These are phyloP conservation scores for Sigmodon hispidus DNA, from an alignment of 2,113 vertebrate species.

Conservation along the genomic window DNA sequence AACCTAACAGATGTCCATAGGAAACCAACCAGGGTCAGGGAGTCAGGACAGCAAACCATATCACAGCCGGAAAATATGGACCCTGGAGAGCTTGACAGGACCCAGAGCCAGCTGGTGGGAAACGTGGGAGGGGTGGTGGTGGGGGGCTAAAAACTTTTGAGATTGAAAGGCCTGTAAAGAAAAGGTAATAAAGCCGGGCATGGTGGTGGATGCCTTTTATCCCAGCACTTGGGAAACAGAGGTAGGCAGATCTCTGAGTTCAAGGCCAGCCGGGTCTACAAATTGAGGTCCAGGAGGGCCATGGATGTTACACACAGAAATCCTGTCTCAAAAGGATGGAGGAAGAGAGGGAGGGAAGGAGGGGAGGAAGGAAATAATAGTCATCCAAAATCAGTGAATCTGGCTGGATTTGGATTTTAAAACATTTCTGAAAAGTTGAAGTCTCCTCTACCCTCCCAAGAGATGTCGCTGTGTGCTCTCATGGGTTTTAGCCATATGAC, in stretches of 20 bases:
- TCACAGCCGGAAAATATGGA: neutral
- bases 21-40: neutral
- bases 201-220: neutral
- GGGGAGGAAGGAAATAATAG: too few relatives aligned
- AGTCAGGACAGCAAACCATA: neutral
- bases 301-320: too few relatives aligned
- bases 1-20: neutral
- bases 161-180: slow-evolving; percentile 4
- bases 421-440: neutral
- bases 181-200: neutral
- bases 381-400: neutral
- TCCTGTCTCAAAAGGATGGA: neutral
- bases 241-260: neutral
- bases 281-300: too few relatives aligned
- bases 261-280: neutral
- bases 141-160: neutral
- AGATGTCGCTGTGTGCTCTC: too few relatives aligned
- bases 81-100: neutral
- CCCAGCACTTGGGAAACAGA: neutral
- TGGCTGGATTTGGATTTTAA: neutral
- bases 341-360: too few relatives aligned
- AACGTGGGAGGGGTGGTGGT: neutral
- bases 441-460: neutral
- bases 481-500: neutral
- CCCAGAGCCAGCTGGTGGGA: neutral